Conservation (phyloP, 1,140 invertebrate species). For the Lethrus apterus region DNA sequence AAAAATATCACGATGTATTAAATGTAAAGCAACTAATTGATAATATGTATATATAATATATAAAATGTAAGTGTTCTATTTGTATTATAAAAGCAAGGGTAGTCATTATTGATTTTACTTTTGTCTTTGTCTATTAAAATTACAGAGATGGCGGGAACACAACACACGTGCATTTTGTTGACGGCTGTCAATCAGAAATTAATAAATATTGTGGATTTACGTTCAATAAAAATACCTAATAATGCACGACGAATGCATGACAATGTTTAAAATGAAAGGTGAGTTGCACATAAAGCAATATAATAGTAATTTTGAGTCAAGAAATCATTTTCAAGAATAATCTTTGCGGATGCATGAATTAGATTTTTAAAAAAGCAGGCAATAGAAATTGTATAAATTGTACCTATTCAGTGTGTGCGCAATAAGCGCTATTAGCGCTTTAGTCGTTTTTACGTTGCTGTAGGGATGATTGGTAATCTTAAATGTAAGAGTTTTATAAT, state of each 20-base stretch:
- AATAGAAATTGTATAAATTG: constrained; percentile 35
- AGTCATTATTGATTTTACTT: constrained; percentile 11
- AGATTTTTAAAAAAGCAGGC: constrained; percentile 32
- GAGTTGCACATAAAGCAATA: neutral
- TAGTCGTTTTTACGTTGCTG: constrained; percentile 24
- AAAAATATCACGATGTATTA: too few relatives aligned
- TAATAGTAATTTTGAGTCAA: constrained; percentile 3
- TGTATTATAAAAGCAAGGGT: neutral
- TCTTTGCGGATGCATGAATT: constrained; percentile 25
- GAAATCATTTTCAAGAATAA: constrained; percentile 14
- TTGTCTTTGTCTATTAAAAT: constrained; percentile 6
- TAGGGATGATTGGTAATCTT: constrained; percentile 23
- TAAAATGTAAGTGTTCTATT: constrained; percentile 1
- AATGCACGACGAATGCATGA: neutral
- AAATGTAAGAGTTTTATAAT: constrained; percentile 19
- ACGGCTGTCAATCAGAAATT: constrained; percentile 31
- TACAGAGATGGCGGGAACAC: constrained; percentile 32
- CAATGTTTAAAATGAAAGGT: neutral
- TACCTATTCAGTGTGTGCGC: constrained; percentile 36
- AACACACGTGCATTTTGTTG: constrained; percentile 34
- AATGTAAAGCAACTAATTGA: too few relatives aligned
- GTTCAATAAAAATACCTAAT: neutral
- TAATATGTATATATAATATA: neutral
- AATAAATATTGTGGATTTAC: constrained; percentile 13
- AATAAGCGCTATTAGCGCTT: constrained; percentile 32